These are phyloP conservation scores for Tetrao urogallus DNA, from an alignment of 2,113 vertebrate genomes.

Conservation along the genomic window DNA sequence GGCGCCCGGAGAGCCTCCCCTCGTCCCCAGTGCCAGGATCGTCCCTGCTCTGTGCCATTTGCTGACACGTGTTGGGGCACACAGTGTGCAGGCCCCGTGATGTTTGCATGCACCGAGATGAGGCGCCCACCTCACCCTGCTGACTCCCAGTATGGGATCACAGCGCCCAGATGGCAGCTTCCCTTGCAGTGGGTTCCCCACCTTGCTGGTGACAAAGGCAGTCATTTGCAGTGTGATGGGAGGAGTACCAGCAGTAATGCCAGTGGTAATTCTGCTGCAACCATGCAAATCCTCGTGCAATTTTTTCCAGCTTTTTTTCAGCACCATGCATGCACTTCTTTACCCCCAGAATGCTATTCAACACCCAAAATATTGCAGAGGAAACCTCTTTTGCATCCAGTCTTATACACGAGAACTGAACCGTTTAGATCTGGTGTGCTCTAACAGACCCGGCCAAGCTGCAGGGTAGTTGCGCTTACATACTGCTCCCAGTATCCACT, in stretches of 20 bases:
- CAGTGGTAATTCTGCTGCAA: neutral
- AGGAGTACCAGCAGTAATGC: neutral
- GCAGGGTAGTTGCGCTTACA: fast-evolving
- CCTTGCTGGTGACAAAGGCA: neutral
- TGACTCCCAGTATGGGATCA: neutral
- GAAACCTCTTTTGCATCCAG: neutral
- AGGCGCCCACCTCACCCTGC: fast-evolving
- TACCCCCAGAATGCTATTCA: neutral
- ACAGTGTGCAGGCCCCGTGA: neutral
- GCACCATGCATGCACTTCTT: neutral
- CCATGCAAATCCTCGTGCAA: neutral
- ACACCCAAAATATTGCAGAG: neutral
- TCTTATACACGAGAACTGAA: neutral
- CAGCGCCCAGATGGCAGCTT: neutral
- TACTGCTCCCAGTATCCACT: neutral
- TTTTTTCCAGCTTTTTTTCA: neutral
- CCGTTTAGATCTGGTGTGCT: neutral
- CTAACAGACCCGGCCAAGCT: fast-evolving
- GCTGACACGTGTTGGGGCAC: neutral
- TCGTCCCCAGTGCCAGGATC: fast-evolving
- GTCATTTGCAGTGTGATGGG: neutral
- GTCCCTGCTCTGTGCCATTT: neutral
- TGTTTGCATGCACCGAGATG: fast-evolving
- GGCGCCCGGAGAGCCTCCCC: neutral
- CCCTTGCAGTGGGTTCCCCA: fast-evolving